phyloP scores from a whole-genome alignment of 1,140 invertebrate genomes.

The Zaprionus lachaisei region DNA sequence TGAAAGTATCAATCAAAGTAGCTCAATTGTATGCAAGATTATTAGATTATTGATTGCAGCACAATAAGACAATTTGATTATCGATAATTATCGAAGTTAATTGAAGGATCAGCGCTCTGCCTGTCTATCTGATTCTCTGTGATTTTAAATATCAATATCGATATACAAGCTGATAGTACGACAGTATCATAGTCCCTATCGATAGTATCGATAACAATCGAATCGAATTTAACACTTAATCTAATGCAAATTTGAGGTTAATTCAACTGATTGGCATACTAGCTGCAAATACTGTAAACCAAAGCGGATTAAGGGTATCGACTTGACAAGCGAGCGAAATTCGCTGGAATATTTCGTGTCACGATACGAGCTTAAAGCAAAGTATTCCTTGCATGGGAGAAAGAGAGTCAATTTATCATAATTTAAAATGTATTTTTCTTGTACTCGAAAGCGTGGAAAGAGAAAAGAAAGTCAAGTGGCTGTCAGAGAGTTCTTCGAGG shows the following conservation, averaged over 20 bases:
- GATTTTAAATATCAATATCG: too few relatives aligned
- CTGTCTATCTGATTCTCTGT: too few relatives aligned
- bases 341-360: neutral
- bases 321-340: neutral
- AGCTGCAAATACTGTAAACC: neutral
- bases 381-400: constrained; percentile 44
- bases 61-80: too few relatives aligned
- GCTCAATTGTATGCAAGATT: too few relatives aligned
- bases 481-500: neutral
- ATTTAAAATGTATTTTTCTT: constrained; percentile 71
- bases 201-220: too few relatives aligned
- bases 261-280: neutral
- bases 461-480: neutral
- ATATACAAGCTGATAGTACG: neutral
- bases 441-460: constrained; percentile 2
- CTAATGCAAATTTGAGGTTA: neutral
- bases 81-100: too few relatives aligned
- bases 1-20: too few relatives aligned
- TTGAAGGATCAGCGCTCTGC: too few relatives aligned
- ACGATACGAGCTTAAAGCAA: constrained; percentile 37
- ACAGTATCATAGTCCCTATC: too few relatives aligned
- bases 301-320: neutral
- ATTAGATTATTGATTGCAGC: too few relatives aligned
- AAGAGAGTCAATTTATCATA: constrained; percentile 74
- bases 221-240: neutral